These are phyloP conservation scores for Corticium candelabrum DNA, from an alignment of 37 sponge, comb jelly and placozoan species.

Conservation along the genomic window DNA sequence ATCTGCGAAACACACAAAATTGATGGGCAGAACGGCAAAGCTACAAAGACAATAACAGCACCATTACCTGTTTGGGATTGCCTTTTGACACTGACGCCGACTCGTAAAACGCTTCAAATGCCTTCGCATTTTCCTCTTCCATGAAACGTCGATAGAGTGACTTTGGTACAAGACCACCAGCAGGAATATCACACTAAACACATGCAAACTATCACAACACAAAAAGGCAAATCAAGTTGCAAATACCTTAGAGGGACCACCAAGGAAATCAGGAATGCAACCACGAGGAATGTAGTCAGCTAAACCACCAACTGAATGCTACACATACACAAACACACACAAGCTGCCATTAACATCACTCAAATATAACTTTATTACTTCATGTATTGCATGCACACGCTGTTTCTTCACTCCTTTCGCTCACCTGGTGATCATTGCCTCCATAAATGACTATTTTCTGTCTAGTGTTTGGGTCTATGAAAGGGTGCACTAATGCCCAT, in stretches of 20 bases:
- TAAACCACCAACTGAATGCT: slow-evolving; percentile 16
- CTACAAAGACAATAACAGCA: neutral
- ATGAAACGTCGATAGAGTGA: slow-evolving; percentile 1
- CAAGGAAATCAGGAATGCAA: slow-evolving; percentile 29
- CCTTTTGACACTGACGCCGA: slow-evolving; percentile 10
- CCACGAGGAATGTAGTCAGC: slow-evolving; percentile 13
- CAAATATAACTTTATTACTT: no score
- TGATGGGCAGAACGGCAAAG: neutral
- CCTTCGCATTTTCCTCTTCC: slow-evolving; percentile 8
- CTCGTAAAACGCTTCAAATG: slow-evolving; percentile 6
- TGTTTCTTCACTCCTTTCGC: no score
- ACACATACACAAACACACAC: slow-evolving; percentile 19
- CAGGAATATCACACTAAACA: slow-evolving; percentile 17
- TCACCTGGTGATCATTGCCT: slow-evolving; percentile 30
- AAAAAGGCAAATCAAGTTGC: neutral
- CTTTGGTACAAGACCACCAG: slow-evolving; percentile 23
- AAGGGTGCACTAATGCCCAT: slow-evolving; percentile 25
- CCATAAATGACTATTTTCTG: slow-evolving; percentile 29
- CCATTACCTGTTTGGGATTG: slow-evolving; percentile 1
- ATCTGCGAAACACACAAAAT: neutral
- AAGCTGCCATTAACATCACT: neutral
- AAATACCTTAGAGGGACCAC: slow-evolving; percentile 28
- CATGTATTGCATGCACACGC: neutral
- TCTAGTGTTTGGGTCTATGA: slow-evolving; percentile 30
- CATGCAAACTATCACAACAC: slow-evolving; percentile 7